These are phyloP conservation scores for Hirundichthys speculiger DNA, from an alignment of 2,113 vertebrate species.

Conservation along the genomic window DNA sequence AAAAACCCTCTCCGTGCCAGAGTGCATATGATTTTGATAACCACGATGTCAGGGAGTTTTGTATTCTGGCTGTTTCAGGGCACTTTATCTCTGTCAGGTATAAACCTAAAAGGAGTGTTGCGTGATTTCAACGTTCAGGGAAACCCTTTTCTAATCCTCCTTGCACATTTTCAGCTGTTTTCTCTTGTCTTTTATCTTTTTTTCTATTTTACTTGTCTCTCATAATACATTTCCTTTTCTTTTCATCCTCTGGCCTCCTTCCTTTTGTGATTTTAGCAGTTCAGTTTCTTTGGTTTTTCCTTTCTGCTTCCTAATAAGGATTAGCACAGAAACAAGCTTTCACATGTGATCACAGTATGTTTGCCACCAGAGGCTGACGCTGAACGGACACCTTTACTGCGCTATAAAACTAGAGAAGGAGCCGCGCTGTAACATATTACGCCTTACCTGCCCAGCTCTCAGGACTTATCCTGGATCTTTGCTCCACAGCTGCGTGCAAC, in stretches of 20 bases:
- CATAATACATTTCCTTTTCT: neutral
- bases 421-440: slow-evolving; percentile 1
- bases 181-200: no score
- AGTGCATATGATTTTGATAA: slow-evolving; percentile 34
- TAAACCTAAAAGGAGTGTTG: neutral
- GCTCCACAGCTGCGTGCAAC: slow-evolving; percentile 7
- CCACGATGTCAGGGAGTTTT: neutral
- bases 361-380: neutral
- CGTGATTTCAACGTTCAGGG: slow-evolving; percentile 15
- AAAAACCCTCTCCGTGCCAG: neutral
- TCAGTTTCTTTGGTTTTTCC: slow-evolving; percentile 5
- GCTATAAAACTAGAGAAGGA: slow-evolving; percentile 32
- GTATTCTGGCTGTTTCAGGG: slow-evolving; percentile 6
- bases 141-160: slow-evolving; percentile 19
- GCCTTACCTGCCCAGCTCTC: slow-evolving; percentile 1
- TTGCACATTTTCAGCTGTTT: neutral
- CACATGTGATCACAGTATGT: slow-evolving; percentile 9
- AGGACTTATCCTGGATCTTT: neutral
- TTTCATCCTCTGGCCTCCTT: neutral
- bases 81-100: slow-evolving; percentile 38
- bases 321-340: slow-evolving; percentile 1
- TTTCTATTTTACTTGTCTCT: neutral
- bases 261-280: slow-evolving; percentile 5
- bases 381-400: slow-evolving; percentile 41
- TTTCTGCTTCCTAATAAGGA: slow-evolving; percentile 18